phyloP scores from a whole-genome alignment of 2,113 vertebrate genomes.

The Oreochromis spilurus region DNA sequence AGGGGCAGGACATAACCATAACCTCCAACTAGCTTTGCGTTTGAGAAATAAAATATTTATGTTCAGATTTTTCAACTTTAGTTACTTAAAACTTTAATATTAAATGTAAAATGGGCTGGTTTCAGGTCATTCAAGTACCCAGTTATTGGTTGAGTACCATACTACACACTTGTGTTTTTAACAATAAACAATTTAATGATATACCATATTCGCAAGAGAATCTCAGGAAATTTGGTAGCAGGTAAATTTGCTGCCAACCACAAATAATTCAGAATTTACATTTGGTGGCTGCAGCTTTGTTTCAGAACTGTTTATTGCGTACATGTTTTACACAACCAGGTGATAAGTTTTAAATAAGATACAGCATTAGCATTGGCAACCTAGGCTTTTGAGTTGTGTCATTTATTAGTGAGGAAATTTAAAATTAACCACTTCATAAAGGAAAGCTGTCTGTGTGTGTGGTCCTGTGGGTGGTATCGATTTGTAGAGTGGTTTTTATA shows the following conservation, averaged over 20 bases:
- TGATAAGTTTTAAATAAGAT: not conserved
- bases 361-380: not conserved
- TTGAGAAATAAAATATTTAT: not conserved
- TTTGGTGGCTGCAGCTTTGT: not conserved
- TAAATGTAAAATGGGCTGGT: not conserved
- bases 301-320: not conserved
- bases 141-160: not conserved
- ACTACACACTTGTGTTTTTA: not conserved
- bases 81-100: not conserved
- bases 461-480: not conserved
- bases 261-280: not conserved
- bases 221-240: not conserved
- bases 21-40: not conserved
- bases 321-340: not conserved
- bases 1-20: not conserved
- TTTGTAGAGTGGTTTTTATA: not conserved
- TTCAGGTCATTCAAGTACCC: not conserved
- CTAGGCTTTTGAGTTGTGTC: not conserved
- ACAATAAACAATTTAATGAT: not conserved
- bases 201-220: not conserved
- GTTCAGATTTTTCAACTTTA: not conserved
- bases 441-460: not conserved
- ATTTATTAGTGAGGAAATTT: not conserved
- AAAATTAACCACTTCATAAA: not conserved
- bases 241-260: not conserved